These are phyloP conservation scores for Dioctria rufipes DNA, from an alignment of 2,888 invertebrate genomes.

Conservation along the genomic window DNA sequence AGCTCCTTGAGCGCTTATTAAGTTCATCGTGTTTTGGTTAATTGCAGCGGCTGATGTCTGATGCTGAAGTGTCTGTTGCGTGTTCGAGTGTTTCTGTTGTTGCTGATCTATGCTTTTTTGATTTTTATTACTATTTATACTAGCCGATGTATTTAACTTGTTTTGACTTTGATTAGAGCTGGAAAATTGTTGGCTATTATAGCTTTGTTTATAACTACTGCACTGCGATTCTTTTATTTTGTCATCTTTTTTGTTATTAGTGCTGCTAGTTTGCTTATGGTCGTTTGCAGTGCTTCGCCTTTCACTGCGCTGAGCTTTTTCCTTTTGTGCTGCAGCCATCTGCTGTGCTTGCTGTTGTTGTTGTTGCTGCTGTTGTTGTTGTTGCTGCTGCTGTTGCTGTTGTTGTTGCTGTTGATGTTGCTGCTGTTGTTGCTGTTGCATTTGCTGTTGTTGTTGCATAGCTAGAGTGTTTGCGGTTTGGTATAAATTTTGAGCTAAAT, in stretches of 20 bases:
- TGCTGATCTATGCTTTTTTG: conserved; percentile 57
- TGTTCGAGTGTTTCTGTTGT: conserved; percentile 54
- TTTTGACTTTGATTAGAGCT: conserved; percentile 45
- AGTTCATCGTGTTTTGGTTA: conserved; percentile 59
- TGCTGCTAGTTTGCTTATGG: conserved; percentile 31
- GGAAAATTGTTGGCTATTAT: conserved; percentile 45
- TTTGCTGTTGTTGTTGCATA: conserved; percentile 68
- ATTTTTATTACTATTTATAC: conserved; percentile 14
- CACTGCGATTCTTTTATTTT: conserved; percentile 60
- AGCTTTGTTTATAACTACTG: conserved; percentile 56
- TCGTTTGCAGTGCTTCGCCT: conserved; percentile 48
- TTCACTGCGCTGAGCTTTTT: conserved; percentile 56
- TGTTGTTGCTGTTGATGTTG: conserved; percentile 64
- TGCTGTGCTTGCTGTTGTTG: conserved; percentile 58
- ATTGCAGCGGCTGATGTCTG: conserved; percentile 53
- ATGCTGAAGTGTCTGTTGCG: conserved; percentile 60
- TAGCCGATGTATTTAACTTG: conserved; percentile 44
- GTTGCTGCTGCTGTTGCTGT: conserved; percentile 65
- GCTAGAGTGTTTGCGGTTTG: conserved; percentile 67
- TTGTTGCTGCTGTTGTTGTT: conserved; percentile 68
- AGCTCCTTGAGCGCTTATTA: conserved; percentile 60
- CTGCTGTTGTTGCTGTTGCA: conserved; percentile 65
- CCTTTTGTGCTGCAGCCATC: conserved; percentile 50
- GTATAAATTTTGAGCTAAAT: conserved; percentile 69
- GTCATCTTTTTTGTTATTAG: conserved; percentile 66